These are phyloP conservation scores for Antheraea pernyi DNA, from an alignment of 1,140 invertebrate species.

Conservation along the genomic window DNA sequence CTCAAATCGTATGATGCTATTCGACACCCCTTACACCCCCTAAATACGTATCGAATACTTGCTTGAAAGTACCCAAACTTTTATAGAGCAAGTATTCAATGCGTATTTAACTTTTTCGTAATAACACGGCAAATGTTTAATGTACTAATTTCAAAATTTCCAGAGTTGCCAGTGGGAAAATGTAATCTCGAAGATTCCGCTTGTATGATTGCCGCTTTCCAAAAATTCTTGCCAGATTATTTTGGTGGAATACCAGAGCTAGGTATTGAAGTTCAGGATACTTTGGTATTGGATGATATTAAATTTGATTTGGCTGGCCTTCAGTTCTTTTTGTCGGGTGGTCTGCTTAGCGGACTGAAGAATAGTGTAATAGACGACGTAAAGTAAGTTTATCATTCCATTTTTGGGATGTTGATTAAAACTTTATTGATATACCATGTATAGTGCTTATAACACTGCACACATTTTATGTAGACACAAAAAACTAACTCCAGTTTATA, in stretches of 20 bases:
- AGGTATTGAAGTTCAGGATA: slow-evolving; percentile 41
- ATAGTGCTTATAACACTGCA: too few relatives aligned
- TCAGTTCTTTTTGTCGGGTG: slow-evolving; percentile 36
- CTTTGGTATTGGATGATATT: slow-evolving; percentile 35
- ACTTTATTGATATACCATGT: too few relatives aligned
- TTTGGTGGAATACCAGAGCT: slow-evolving; percentile 41
- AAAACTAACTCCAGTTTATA: too few relatives aligned
- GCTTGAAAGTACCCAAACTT: too few relatives aligned
- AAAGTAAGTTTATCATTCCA: slow-evolving; percentile 39
- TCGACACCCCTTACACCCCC: too few relatives aligned
- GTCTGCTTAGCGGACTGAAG: slow-evolving; percentile 42
- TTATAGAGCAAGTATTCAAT: too few relatives aligned
- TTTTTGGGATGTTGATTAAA: too few relatives aligned
- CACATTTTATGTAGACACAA: too few relatives aligned
- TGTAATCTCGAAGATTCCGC: slow-evolving; percentile 40
- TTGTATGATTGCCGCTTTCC: slow-evolving; percentile 39
- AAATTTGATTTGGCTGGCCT: slow-evolving; percentile 47
- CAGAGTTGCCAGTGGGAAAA: slow-evolving; percentile 43
- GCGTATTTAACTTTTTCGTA: too few relatives aligned
- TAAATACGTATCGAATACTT: too few relatives aligned
- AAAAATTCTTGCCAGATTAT: slow-evolving; percentile 41
- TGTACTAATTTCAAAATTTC: slow-evolving; percentile 4
- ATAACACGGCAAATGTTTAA: too few relatives aligned
- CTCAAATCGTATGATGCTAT: too few relatives aligned
- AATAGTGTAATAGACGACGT: slow-evolving; percentile 34